phyloP scores from a whole-genome alignment of 2,888 invertebrate species.

The Boloria selene region DNA sequence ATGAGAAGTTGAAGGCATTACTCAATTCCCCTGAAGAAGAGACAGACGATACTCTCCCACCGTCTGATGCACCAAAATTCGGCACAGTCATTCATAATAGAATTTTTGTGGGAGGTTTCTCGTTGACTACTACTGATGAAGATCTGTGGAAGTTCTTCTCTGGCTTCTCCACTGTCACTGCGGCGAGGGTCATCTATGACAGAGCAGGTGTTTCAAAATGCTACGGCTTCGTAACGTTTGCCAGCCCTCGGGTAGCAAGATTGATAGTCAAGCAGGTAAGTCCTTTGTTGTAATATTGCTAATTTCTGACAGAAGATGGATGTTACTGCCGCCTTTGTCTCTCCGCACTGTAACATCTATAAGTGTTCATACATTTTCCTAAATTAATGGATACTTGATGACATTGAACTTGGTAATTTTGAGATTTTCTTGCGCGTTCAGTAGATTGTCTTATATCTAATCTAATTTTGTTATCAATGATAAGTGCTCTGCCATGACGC shows the following conservation, averaged over 20 bases:
- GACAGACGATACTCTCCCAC: conserved; percentile 71
- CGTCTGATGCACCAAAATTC: conserved; percentile 81
- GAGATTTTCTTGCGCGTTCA: conserved; percentile 7
- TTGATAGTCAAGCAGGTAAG: conserved; percentile 79
- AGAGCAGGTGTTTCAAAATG: conserved; percentile 97
- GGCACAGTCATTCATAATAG: conserved; percentile 96
- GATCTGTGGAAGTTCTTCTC: conserved; percentile 96
- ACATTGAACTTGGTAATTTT: conserved; percentile 32
- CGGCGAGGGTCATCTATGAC: conserved; percentile 97
- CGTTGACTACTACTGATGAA: conserved; percentile 95
- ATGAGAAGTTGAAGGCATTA: conserved; percentile 73
- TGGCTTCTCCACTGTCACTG: conserved; percentile 93
- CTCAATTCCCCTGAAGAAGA: conserved; percentile 74
- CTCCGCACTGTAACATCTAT: neutral
- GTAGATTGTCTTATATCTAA: conserved; percentile 27
- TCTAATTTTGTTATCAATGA: conserved; percentile 31
- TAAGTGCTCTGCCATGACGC: conserved; percentile 10
- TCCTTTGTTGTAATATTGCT: conserved; percentile 16
- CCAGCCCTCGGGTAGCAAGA: conserved; percentile 76
- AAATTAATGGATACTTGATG: conserved; percentile 12
- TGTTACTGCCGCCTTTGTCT: conserved; percentile 7
- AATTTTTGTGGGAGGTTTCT: conserved; percentile 98
- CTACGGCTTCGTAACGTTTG: conserved; percentile 91
- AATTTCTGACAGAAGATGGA: neutral
- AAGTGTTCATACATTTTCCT: conserved; percentile 1